Base-by-base conservation (phyloP, 2,888 invertebrate genomes). In the Eugnorisma glareosa region DNA sequence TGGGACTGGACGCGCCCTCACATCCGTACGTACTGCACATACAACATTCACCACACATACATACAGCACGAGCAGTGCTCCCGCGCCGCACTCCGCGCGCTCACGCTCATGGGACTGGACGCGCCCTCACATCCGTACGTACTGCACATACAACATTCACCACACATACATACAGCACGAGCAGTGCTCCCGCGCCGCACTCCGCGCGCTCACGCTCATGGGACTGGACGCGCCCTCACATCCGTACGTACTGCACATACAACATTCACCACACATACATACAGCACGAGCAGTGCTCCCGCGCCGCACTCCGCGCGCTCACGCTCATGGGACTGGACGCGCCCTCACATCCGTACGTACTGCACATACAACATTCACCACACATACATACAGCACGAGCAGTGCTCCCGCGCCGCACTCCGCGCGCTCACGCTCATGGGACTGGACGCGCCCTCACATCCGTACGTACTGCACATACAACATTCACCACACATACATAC, bases 1-100 rank as follows among this genome's bases (percentile, higher is more conserved):
- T 70, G 70, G 70, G 70, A 3, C 40, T 98, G 75, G 98, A 98
- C 93, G 97, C 97, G 88, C 45, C 43, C 74, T 11, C 43, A 35
- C 70, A 73, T 57, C 43, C 73, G 43, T 67, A 43, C 67, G 69
- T 70, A 69, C 59, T 21, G 31, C 28, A 18, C 28, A n/a, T 24
- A n/a, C 31, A 7, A 61, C 40, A 63, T 40, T 8, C n/a, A 64
- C 24, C 69, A 54, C 18, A n/a, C 70, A 72, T 35, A 48, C 13
- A 45, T 18, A 48, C 45, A 54, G n/a, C 7, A 54, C 51, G 51
- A 48, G 48, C 59, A 59, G 48, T 51, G 51, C 35, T 35, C 48
- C 48, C 48, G 48, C 48, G 48, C 31, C 8, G 69, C 69, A 6
- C 37, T 37, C 3, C 51, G 51, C 6, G 68, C 37, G 18, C 57